Base-by-base conservation (phyloP, 2,888 invertebrate species). In the Octodonta nipae region DNA sequence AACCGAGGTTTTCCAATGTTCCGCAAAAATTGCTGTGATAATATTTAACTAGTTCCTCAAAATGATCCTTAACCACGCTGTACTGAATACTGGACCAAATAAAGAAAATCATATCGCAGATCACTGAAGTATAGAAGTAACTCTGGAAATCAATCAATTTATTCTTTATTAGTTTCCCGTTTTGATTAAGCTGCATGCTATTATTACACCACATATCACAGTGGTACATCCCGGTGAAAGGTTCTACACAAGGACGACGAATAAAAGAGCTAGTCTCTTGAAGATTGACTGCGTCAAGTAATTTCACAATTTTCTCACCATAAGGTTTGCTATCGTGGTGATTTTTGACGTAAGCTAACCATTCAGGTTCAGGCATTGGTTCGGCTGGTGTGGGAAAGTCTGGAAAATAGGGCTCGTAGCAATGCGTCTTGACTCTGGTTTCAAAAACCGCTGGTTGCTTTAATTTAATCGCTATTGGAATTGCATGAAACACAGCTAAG, bases 151-250 rank as follows among this genome's bases (percentile, higher is more conserved):
- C 73, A 1, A 74, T 55, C 33, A 73, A 56, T 37, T 63, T 61
- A n/a, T 37, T 31, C 4, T 40, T 33, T 1, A 65, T 56, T 30
- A 39, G 39, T 12, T 44, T 43, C 25, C 45, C 40, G 26, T 44
- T 40, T 28, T 41, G 35, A 28, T 60, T 60, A 42, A 61, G 62
- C 11, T 71, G 52, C 61, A 73, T 63, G 3, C 70, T 56, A 42
- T 73, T 73, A 45, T 72, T 73, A 10, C 66, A 64, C 73, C 73
- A 73, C 28, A 68, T 56, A 47, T 73, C 73, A 4, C 58, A 55
- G 37, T 73, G 73, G 1, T 61, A 56, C 8, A 71, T 57, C 0
- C 69, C 64, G 1, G 61, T 61, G 55, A 66, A 73, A 6, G 40
- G 41, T 32, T 37, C 37, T 11, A 15, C 29, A 1, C 15, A n/a